Evolutionary conservation across 2,797 vertebrate species (phyloP), one percentile per base, ranked within the genome.

Genomic region (Merluccius polli): DNA sequence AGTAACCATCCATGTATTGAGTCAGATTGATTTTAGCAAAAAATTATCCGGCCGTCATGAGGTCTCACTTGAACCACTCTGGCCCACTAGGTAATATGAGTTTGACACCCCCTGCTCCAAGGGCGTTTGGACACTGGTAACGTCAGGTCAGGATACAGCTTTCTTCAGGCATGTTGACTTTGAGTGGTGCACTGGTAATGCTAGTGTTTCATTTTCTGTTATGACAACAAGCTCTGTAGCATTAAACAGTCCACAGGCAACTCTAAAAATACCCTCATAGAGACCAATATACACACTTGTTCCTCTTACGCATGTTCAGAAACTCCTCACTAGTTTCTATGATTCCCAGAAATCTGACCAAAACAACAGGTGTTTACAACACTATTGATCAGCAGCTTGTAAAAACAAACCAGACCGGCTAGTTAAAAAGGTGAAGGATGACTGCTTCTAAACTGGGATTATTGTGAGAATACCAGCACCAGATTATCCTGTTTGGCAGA

Each of bases 261-360:
- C 71, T 81, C 90, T 92, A 92, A 90, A 91, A 90, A 93, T 93
- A 93, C 74, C 72, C 79, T 2, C 79, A 82, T 78, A 85, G 84
- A 27, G 72, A 72, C 82, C 38, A 74, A 87, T 70, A 77, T 63
- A 72, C 71, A 73, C 77, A 68, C n/a, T 16, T 31, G 68, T 16
- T 75, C 29, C 63, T 27, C 69, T 71, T 9, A 30, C 72, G 70
- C 77, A n/a, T 3, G 74, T 80, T 83, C 33, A 77, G 68, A 70
- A 76, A 79, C 78, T 52, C 78, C 29, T 78, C 35, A 84, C 76
- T 0, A 76, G 73, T 74, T 69, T 29, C 76, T 71, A 79, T 80
- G 75, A 75, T 15, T 44, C 78, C 72, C n/a, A 33, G 75, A 76
- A 84, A 80, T 78, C 78, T 87, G 71, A 75, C 67, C 73, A 86